A percentile compares a stretch with the other conserved stretches of the same genome.
Conservation (phyloP, 2,797 vertebrate species). For the Decapterus maruadsi region DNA sequence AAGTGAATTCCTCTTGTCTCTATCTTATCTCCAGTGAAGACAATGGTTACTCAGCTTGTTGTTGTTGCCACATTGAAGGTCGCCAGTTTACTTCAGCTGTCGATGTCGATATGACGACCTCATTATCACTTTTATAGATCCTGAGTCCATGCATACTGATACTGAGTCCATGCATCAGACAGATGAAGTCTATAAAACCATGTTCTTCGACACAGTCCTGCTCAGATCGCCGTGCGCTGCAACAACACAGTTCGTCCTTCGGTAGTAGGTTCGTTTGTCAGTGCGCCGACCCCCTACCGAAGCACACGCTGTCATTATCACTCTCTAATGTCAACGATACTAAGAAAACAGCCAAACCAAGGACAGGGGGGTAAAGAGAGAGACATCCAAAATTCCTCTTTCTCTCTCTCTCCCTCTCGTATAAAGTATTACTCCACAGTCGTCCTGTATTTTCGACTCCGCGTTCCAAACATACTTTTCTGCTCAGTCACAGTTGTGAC, state of each 20-base stretch:
- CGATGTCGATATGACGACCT: not conserved
- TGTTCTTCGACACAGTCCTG: constrained; percentile 3
- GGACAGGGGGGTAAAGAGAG: not conserved
- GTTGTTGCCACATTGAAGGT: not conserved
- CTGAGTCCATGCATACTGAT: not conserved
- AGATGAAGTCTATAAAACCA: constrained; percentile 11
- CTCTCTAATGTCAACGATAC: constrained; percentile 42
- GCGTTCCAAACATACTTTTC: constrained; percentile 27
- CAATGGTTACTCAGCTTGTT: not conserved
- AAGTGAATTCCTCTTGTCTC: too few species aligned
- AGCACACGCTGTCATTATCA: constrained; percentile 70
- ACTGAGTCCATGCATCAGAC: constrained; percentile 6
- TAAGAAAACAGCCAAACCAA: constrained; percentile 64
- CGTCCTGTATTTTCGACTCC: constrained; percentile 3
- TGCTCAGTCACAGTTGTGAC: constrained; percentile 35
- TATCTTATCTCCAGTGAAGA: not conserved
- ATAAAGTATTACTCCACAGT: constrained; percentile 12
- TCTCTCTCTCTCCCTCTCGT: not conserved
- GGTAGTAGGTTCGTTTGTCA: constrained; percentile 44
- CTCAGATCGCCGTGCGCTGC: not conserved
- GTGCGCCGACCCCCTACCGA: constrained; percentile 50
- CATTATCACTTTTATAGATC: not conserved
- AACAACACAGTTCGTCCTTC: constrained; percentile 51
- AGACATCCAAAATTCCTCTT: constrained; percentile 9
- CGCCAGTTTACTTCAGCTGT: too few species aligned